phyloP scores from a whole-genome alignment of 2,888 invertebrate genomes.

The Steinernema hermaphroditum region DNA sequence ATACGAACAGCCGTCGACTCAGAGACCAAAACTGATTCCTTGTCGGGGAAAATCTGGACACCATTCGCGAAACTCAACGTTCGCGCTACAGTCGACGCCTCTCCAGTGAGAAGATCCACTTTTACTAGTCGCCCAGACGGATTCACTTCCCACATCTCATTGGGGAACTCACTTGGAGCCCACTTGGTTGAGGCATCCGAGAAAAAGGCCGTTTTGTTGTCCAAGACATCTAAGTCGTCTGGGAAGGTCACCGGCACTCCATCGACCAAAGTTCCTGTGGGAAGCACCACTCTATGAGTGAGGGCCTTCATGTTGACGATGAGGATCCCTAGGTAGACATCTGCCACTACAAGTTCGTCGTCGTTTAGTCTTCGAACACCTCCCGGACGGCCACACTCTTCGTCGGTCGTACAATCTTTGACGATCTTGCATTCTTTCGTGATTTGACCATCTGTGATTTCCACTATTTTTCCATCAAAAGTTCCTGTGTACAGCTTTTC shows the following conservation, averaged over 20 bases:
- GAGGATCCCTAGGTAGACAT: conserved; percentile 87
- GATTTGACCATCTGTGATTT: conserved; percentile 54
- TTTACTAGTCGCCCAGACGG: conserved; percentile 70
- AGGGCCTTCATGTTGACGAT: conserved; percentile 73
- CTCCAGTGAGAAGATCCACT: conserved; percentile 79
- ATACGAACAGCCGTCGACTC: conserved; percentile 77
- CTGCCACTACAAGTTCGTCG: conserved; percentile 77
- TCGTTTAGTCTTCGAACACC: conserved; percentile 80
- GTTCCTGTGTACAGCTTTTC: conserved; percentile 59
- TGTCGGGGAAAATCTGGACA: conserved; percentile 78
- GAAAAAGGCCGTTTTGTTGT: conserved; percentile 75
- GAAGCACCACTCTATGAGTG: neutral
- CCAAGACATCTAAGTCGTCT: conserved; percentile 77
- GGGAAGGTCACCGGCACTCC: conserved; percentile 75
- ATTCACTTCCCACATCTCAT: conserved; percentile 17
- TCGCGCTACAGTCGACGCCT: conserved; percentile 77
- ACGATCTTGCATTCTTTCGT: conserved; percentile 45
- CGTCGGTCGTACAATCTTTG: conserved; percentile 67
- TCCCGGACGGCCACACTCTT: conserved; percentile 92
- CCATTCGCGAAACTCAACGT: conserved; percentile 86
- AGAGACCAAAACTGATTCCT: conserved; percentile 79
- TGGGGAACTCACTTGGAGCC: conserved; percentile 67
- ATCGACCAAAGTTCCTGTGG: conserved; percentile 72
- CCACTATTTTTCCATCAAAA: conserved; percentile 56
- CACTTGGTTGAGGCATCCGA: conserved; percentile 82